A percentile compares a stretch with the other conserved stretches of the same genome.
Evolutionary conservation across 2,888 invertebrate species (phyloP).

Genomic region (Ecliptopera silaceata): DNA sequence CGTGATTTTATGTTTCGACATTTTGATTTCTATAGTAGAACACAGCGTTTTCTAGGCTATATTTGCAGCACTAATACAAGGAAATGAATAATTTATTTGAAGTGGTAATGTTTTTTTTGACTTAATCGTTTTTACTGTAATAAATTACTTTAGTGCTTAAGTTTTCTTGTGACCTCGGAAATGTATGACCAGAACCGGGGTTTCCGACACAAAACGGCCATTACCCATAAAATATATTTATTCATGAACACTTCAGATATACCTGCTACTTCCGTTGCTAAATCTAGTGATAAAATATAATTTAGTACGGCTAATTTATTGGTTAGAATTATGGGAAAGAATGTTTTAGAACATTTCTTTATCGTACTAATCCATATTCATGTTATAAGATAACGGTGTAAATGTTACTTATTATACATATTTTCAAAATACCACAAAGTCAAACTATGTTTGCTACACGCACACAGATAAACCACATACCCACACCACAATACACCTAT

Average conservation of each 20-base stretch:
- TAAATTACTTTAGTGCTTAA: conserved; percentile 14
- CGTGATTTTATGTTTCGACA: too few relatives aligned
- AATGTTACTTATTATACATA: too few relatives aligned
- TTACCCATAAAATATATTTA: conserved; percentile 44
- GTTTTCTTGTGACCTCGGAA: conserved; percentile 14
- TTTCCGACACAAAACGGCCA: conserved; percentile 42
- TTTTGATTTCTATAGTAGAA: too few relatives aligned
- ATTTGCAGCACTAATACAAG: background rate
- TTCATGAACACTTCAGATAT: conserved; percentile 51
- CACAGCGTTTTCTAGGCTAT: too few relatives aligned
- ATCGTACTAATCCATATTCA: background rate
- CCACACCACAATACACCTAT: too few relatives aligned
- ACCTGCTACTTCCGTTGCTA: conserved; percentile 6
- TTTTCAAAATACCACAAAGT: too few relatives aligned
- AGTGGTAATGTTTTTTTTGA: background rate
- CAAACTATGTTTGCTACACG: too few relatives aligned
- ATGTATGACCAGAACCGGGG: conserved; percentile 15
- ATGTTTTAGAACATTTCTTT: background rate
- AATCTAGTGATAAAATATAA: conserved; percentile 3
- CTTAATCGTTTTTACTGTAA: too few relatives aligned
- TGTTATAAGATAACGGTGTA: background rate
- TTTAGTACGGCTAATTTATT: conserved; percentile 6
- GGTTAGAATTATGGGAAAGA: conserved; percentile 1
- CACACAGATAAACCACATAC: too few relatives aligned
- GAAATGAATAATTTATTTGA: too few relatives aligned